Conservation (phyloP, 2,113 vertebrate species). For the Oryzias javanicus region DNA sequence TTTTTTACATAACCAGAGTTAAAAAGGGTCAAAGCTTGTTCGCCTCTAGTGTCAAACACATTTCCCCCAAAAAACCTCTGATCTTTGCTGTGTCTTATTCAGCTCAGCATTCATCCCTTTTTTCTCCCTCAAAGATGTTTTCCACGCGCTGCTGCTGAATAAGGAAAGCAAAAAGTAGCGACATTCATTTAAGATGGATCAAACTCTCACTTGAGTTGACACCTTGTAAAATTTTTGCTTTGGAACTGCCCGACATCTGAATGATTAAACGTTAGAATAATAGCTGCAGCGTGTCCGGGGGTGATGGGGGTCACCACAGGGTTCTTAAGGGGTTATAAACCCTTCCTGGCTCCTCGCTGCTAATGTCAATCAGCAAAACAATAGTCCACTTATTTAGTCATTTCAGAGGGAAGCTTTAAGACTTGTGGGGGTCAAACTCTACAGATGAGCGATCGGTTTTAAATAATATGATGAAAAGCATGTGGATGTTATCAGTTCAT, state of each 20-base stretch:
- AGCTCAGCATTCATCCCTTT: constrained; percentile 49
- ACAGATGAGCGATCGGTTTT: not conserved
- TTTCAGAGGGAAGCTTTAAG: constrained; percentile 48
- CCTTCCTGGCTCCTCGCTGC: constrained; percentile 43
- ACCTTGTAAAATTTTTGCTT: not conserved
- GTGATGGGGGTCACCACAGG: constrained; percentile 39
- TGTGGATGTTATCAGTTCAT: not conserved
- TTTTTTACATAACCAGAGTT: constrained; percentile 65
- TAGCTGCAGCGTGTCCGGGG: constrained; percentile 22
- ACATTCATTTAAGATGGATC: too few relatives aligned
- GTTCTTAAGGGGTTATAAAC: constrained; percentile 43
- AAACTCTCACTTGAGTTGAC: not conserved
- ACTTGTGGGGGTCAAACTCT: constrained; percentile 4
- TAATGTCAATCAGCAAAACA: constrained; percentile 66
- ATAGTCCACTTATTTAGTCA: constrained; percentile 60
- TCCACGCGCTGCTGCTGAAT: not conserved
- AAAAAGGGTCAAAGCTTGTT: constrained; percentile 48
- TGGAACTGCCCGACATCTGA: constrained; percentile 8
- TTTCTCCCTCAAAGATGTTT: constrained; percentile 24
- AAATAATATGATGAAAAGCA: not conserved
- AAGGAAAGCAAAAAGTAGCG: not conserved
- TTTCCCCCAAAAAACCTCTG: constrained; percentile 33
- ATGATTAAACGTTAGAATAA: constrained; percentile 28
- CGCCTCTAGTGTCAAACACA: constrained; percentile 54
- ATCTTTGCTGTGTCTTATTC: constrained; percentile 44